Conservation (phyloP, 2,113 vertebrate genomes). For the Pterocles burchelli region DNA sequence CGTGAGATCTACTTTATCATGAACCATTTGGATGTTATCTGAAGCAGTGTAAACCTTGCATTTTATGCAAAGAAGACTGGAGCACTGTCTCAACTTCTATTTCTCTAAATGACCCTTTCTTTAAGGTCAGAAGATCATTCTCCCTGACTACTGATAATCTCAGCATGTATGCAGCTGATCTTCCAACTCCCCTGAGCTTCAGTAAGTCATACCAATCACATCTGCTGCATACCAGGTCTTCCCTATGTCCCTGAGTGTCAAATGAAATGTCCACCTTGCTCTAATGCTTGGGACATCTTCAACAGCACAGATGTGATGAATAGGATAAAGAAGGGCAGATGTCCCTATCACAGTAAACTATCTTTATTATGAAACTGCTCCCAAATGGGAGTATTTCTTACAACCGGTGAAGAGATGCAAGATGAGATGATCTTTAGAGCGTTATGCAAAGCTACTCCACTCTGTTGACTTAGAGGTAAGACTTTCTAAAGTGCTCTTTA, state of each 20-base stretch:
- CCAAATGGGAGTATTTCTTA: not conserved
- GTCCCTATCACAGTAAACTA: not conserved
- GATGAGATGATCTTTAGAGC: not conserved
- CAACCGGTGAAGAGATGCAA: not conserved
- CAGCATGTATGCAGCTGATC: not conserved
- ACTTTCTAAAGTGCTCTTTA: not conserved
- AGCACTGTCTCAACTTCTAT: not conserved
- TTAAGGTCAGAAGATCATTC: not conserved
- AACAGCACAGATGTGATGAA: not conserved
- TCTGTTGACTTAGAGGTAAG: not conserved
- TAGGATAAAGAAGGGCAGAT: not conserved
- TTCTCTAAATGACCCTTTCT: not conserved
- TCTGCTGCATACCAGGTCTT: not conserved
- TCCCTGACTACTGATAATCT: not conserved
- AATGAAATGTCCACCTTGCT: not conserved
- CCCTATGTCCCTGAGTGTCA: not conserved
- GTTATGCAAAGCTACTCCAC: not conserved
- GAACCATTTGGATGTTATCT: not conserved
- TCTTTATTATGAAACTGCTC: not conserved
- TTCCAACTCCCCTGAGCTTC: not conserved
- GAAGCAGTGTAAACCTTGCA: not conserved
- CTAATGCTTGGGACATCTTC: not conserved
- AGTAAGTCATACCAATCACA: not conserved
- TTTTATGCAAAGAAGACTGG: not conserved
- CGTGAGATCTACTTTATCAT: not conserved